These are phyloP conservation scores for Eudyptes chrysolophus DNA, from an alignment of 2,113 vertebrate genomes.

Conservation along the genomic window DNA sequence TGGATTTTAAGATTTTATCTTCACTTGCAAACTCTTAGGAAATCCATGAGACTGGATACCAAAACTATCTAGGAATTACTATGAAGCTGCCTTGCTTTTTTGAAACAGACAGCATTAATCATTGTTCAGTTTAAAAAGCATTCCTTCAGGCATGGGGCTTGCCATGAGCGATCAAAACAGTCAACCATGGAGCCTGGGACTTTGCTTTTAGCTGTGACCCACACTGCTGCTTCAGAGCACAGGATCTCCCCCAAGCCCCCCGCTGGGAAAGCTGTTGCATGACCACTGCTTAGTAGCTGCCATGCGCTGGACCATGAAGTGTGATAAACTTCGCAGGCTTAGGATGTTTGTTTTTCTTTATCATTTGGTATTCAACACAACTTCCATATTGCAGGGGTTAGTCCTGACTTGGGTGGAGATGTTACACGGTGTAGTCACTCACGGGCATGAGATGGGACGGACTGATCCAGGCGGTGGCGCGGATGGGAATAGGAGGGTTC, in stretches of 20 bases:
- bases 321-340: neutral
- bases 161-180: neutral
- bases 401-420: neutral
- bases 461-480: too few species aligned
- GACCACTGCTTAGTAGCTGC: neutral
- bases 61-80: neutral
- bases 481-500: too few species aligned
- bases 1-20: neutral
- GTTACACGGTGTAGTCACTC: too few species aligned
- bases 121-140: neutral
- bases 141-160: neutral
- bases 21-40: neutral
- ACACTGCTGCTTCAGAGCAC: neutral
- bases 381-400: neutral
- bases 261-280: rapidly evolving
- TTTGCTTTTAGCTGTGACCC: neutral
- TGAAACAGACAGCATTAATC: neutral
- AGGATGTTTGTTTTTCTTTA: neutral
- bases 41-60: neutral
- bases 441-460: too few species aligned
- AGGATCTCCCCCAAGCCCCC: rapidly evolving
- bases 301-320: neutral
- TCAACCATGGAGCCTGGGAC: neutral
- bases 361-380: neutral
- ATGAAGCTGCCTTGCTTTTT: neutral